A percentile compares a stretch with the other conserved stretches of the same genome.
Conservation (phyloP, 2,113 vertebrate species). For the Megaceryle maxima region DNA sequence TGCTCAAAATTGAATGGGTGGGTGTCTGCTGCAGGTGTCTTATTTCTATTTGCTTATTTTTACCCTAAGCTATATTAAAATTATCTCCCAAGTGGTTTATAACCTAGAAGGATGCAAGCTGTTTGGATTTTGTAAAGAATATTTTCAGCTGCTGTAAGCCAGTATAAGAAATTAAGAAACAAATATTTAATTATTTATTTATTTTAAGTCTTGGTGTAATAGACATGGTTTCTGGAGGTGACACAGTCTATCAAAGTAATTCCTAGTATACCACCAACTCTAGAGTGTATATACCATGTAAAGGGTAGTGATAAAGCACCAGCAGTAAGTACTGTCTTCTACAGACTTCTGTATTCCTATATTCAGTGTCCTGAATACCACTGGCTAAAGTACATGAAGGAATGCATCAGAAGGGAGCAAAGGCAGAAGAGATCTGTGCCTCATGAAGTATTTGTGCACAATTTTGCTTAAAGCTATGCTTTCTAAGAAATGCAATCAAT, state of each 20-base stretch:
- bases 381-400: background rate
- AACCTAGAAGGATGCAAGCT: background rate
- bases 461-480: background rate
- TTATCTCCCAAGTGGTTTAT: background rate
- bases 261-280: background rate
- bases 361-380: background rate
- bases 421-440: background rate
- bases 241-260: background rate
- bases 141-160: background rate
- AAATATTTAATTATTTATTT: background rate
- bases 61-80: background rate
- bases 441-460: background rate
- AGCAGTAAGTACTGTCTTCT: background rate
- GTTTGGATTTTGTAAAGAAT: background rate
- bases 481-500: background rate
- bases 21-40: background rate
- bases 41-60: background rate
- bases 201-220: background rate
- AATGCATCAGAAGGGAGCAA: background rate
- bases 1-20: background rate
- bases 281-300: background rate
- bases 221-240: background rate
- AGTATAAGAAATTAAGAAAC: background rate
- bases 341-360: background rate
- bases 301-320: background rate